A percentile compares a stretch with the other conserved stretches of the same genome.
These are phyloP conservation scores for Mungos mungo DNA, from an alignment of 2,113 vertebrate species.

Conservation along the genomic window DNA sequence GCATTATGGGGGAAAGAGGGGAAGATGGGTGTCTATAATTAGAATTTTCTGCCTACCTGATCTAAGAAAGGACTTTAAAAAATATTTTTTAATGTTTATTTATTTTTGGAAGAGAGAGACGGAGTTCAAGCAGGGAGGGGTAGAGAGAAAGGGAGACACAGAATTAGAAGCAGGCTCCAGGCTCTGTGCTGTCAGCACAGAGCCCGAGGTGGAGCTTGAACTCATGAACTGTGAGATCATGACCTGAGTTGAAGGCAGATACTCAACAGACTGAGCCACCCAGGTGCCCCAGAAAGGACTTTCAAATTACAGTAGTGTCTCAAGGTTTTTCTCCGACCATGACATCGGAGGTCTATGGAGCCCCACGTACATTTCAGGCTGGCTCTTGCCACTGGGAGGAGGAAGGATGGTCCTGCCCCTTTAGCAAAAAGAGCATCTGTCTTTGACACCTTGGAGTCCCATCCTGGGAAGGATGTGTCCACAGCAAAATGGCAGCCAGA, in stretches of 20 bases:
- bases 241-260: no score
- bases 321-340: background rate
- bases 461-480: background rate
- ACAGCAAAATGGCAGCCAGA: background rate
- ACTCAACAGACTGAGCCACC: no score
- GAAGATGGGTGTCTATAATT: rapidly evolving
- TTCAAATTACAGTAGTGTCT: background rate
- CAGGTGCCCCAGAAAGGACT: background rate
- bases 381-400: background rate
- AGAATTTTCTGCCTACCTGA: background rate
- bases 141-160: no score
- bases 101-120: no score
- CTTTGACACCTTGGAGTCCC: background rate
- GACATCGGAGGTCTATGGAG: background rate
- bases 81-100: no score
- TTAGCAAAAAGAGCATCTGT: background rate
- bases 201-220: no score
- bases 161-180: no score
- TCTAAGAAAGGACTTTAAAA: background rate
- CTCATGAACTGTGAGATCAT: no score
- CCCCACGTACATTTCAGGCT: background rate
- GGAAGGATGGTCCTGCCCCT: no score
- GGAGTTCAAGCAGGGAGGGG: no score
- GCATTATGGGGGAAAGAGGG: background rate
- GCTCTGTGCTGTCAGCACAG: no score